A percentile compares a stretch with the other conserved stretches of the same genome.
Conservation (phyloP, 2,113 vertebrate genomes). For the Anolis carolinensis region DNA sequence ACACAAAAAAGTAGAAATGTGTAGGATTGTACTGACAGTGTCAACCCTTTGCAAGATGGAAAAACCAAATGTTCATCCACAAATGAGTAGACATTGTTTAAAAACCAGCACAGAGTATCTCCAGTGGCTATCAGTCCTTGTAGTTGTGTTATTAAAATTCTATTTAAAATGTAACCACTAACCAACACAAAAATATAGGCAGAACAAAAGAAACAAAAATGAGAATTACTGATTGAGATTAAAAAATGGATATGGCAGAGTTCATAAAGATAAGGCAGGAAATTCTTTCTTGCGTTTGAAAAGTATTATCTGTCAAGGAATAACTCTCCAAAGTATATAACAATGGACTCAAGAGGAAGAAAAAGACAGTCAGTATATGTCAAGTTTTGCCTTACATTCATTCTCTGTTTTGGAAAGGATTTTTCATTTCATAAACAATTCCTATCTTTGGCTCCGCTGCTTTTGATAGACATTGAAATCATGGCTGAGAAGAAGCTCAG, state of each 20-base stretch:
- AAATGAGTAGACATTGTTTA: too few species aligned
- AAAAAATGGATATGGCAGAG: neutral
- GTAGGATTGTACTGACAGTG: neutral
- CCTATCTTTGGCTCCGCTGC: neutral
- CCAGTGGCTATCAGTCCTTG: constrained; percentile 11
- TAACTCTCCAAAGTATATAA: constrained; percentile 5
- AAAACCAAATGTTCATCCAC: neutral
- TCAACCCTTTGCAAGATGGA: neutral
- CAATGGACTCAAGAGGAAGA: constrained; percentile 36
- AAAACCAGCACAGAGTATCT: neutral
- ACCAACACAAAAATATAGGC: constrained; percentile 18
- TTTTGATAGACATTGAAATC: constrained; percentile 17
- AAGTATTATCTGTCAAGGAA: neutral
- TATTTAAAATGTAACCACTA: constrained; percentile 14
- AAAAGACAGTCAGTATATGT: constrained; percentile 15
- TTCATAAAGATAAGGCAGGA: fast-evolving
- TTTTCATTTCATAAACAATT: constrained; percentile 29
- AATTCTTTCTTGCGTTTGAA: neutral
- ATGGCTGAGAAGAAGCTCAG: neutral
- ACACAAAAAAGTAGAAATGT: neutral
- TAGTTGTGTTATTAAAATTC: constrained; percentile 2
- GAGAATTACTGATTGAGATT: fast-evolving
- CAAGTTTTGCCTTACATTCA: constrained; percentile 15
- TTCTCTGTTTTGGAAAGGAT: constrained; percentile 34
- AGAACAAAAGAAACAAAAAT: constrained; percentile 40